Evolutionary conservation across 64 coral and sea anemone genomes (phyloP).

Genomic region (Acropora tenuis): DNA sequence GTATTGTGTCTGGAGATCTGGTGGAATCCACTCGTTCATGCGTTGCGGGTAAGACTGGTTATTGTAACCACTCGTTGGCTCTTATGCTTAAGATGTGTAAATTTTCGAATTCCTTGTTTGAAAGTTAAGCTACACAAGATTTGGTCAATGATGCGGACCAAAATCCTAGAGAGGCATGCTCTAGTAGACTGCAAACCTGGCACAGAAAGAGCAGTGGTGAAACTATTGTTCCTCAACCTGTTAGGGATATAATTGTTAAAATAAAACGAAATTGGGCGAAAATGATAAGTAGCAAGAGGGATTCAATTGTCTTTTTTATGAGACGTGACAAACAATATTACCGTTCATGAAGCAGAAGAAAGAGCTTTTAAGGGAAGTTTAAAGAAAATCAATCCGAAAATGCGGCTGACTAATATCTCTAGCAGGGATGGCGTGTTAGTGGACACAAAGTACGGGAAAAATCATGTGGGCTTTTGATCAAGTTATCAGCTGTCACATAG

Average conservation of each 20-base stretch:
- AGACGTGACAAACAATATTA: slow-evolving; percentile 22
- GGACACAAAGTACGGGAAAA: slow-evolving; percentile 39
- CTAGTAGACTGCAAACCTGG: too few species aligned
- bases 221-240: slow-evolving; percentile 19
- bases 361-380: slow-evolving; percentile 30
- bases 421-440: slow-evolving; percentile 6
- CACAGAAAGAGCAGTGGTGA: background rate
- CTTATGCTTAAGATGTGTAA: slow-evolving; percentile 37
- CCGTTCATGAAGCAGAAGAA: background rate
- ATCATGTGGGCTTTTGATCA: slow-evolving; percentile 24
- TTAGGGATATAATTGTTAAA: slow-evolving; percentile 9
- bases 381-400: slow-evolving; percentile 37
- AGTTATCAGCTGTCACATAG: slow-evolving; percentile 42
- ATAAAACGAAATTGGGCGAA: too few species aligned
- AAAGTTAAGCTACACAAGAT: background rate
- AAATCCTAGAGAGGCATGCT: too few species aligned
- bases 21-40: slow-evolving; percentile 30
- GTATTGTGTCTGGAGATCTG: slow-evolving; percentile 25
- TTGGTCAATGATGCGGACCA: too few species aligned
- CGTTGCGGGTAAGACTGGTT: slow-evolving; percentile 8
- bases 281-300: background rate
- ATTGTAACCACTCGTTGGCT: background rate
- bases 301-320: slow-evolving; percentile 44
- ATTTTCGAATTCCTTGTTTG: slow-evolving; percentile 5
- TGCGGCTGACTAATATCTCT: slow-evolving; percentile 23